These are phyloP conservation scores for Rhipidura dahli DNA, from an alignment of 2,113 vertebrate species.

Conservation along the genomic window DNA sequence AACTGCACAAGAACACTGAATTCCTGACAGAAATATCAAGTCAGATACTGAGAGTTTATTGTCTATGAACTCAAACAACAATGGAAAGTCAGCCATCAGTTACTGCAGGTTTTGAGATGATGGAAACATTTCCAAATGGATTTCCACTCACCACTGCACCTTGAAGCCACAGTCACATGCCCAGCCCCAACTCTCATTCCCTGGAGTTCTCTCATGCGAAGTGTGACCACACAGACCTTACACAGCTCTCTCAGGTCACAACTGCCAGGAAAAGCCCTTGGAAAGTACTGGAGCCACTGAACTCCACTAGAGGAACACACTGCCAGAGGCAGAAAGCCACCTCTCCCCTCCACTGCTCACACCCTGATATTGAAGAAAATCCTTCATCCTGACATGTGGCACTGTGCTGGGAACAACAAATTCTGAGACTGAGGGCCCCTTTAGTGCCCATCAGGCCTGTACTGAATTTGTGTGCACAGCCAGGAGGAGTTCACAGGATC, in stretches of 20 bases:
- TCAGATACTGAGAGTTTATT: slow-evolving; percentile 22
- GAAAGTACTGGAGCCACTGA: background rate
- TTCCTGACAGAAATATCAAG: slow-evolving; percentile 10
- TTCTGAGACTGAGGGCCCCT: background rate
- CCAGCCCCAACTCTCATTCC: background rate
- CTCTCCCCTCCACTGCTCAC: background rate
- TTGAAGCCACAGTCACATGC: fast-evolving
- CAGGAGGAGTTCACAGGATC: background rate
- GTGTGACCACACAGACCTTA: background rate
- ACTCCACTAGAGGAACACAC: fast-evolving
- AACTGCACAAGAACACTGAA: slow-evolving; percentile 1
- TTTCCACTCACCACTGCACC: background rate
- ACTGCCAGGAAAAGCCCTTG: background rate
- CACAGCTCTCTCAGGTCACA: background rate
- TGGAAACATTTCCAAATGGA: background rate
- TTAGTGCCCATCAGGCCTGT: background rate
- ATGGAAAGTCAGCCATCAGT: background rate
- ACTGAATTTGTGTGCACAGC: background rate
- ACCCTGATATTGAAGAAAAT: background rate
- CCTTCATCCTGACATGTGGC: background rate
- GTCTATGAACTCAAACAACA: background rate
- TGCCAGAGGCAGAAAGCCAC: background rate
- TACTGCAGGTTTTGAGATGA: background rate
- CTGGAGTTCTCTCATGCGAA: background rate
- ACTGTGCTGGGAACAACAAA: background rate